Evolutionary conservation across 2,888 invertebrate genomes (phyloP).

Genomic region (Timandra comae): DNA sequence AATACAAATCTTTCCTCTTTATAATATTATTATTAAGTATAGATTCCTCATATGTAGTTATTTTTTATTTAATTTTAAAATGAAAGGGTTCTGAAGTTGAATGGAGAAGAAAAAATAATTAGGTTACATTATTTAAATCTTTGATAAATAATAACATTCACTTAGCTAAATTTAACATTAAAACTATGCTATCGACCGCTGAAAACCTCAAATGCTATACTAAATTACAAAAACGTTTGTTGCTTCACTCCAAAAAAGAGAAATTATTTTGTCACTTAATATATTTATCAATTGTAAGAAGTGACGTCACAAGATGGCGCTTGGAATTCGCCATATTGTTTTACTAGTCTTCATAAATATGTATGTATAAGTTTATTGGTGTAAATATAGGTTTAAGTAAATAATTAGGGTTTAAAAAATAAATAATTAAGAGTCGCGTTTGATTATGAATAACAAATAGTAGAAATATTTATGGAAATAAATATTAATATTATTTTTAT

Average conservation of each 20-base stretch:
- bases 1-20: too few species aligned
- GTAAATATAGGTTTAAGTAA: background rate
- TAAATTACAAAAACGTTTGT: background rate
- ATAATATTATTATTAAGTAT: too few species aligned
- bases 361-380: background rate
- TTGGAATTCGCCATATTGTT: background rate
- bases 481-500: too few species aligned
- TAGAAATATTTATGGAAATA: slow-evolving; percentile 9
- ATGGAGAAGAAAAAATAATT: background rate
- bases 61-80: background rate
- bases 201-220: background rate
- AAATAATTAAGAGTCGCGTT: slow-evolving; percentile 19
- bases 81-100: background rate
- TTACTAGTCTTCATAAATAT: background rate
- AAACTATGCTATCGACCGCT: background rate
- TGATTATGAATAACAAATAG: slow-evolving; percentile 19
- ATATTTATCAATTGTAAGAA: background rate
- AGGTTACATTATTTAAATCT: too few species aligned
- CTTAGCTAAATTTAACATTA: too few species aligned
- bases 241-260: background rate
- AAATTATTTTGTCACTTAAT: background rate
- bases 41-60: too few species aligned
- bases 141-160: too few species aligned
- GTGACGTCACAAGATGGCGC: background rate
- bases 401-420: background rate